Evolutionary conservation across 1,140 invertebrate species (phyloP).

Genomic region (Papilio xuthus): DNA sequence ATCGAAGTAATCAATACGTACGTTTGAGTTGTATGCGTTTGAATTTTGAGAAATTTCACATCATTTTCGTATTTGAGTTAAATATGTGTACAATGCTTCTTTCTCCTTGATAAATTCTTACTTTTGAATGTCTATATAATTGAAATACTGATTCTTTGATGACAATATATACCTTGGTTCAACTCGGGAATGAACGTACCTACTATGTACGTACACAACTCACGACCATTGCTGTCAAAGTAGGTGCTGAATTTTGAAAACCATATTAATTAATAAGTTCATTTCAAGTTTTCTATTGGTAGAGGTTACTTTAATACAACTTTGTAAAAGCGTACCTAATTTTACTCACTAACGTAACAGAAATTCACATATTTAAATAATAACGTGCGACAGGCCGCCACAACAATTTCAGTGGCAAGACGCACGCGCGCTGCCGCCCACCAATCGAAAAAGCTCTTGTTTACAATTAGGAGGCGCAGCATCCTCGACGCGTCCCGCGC

Average conservation of each 20-base stretch:
- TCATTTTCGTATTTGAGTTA: background rate
- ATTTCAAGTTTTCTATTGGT: no score
- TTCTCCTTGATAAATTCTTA: background rate
- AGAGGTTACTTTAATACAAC: no score
- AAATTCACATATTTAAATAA: background rate
- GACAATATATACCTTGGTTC: no score
- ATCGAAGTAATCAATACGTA: background rate
- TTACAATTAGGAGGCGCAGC: slow-evolving; percentile 74
- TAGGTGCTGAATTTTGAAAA: no score
- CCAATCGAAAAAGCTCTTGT: slow-evolving; percentile 78
- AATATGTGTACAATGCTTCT: background rate
- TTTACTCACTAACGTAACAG: no score
- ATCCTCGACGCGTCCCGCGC: slow-evolving; percentile 45
- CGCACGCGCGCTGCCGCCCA: slow-evolving; percentile 67
- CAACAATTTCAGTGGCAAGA: slow-evolving; percentile 52
- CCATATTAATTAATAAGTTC: no score
- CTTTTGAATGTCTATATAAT: no score
- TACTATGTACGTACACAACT: no score
- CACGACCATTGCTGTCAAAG: no score
- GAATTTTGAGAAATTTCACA: background rate
- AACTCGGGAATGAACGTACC: no score
- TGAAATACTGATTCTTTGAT: no score
- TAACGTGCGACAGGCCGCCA: slow-evolving; percentile 45
- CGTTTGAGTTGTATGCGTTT: background rate
- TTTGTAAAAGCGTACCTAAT: no score